Evolutionary conservation across 2,113 vertebrate species (phyloP).

Genomic region (Nycticorax nycticorax): DNA sequence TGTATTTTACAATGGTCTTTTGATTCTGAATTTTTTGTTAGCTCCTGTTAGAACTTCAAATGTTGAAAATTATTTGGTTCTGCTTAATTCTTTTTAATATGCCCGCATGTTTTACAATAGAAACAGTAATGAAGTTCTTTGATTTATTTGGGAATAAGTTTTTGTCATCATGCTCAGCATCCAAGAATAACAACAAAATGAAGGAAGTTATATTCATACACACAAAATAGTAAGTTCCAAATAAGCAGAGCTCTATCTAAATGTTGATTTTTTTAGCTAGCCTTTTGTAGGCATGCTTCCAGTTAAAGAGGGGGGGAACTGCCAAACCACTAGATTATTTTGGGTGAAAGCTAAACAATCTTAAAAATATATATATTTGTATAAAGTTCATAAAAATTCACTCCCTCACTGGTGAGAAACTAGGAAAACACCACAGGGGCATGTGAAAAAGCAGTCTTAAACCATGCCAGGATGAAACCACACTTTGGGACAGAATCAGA

Average conservation of each 20-base stretch:
- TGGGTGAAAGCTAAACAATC: not conserved
- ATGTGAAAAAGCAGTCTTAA: not conserved
- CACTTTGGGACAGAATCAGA: not conserved
- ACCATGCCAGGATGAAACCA: not conserved
- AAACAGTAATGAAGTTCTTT: not conserved
- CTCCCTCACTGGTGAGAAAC: not conserved
- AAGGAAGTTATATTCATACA: not conserved
- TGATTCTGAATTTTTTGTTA: not conserved
- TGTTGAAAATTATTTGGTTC: not conserved
- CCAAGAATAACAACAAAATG: not conserved
- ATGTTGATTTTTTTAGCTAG: not conserved
- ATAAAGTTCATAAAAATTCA: not conserved
- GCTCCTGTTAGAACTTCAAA: not conserved
- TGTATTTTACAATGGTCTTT: not conserved
- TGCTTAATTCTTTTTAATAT: not conserved
- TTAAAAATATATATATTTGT: not conserved
- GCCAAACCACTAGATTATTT: not conserved
- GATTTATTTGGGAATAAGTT: not conserved
- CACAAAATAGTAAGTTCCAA: not conserved
- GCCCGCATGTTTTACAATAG: fast-evolving
- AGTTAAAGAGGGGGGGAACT: not conserved
- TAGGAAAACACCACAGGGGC: not conserved
- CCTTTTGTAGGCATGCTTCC: not conserved
- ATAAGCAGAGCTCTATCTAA: not conserved
- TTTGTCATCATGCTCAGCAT: not conserved